These are phyloP conservation scores for Steinernema feltiae DNA, from an alignment of 1,140 invertebrate species.

Conservation along the genomic window DNA sequence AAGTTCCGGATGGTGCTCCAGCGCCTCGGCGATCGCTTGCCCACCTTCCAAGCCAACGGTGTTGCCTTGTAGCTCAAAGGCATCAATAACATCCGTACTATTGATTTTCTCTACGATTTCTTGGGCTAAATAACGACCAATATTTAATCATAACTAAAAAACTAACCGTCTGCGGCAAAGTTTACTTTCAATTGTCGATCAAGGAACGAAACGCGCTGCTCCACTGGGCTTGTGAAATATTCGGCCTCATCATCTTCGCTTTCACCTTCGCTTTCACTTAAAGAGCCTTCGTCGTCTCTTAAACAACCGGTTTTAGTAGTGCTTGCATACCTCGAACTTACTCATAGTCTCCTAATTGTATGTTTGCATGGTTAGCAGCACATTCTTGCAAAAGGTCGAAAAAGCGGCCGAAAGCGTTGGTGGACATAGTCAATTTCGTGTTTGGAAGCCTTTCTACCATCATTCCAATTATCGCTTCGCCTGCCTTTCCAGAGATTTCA, in stretches of 20 bases:
- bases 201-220: conserved; percentile 12
- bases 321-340: too few relatives aligned
- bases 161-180: not conserved
- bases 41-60: conserved; percentile 32
- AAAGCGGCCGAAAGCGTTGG: conserved; percentile 14
- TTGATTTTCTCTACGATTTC: conserved; percentile 15
- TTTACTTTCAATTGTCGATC: conserved; percentile 17
- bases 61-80: conserved; percentile 28
- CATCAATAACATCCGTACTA: not conserved
- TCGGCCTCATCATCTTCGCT: not conserved
- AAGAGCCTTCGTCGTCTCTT: not conserved
- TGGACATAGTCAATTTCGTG: not conserved
- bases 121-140: not conserved
- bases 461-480: not conserved
- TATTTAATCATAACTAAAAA: not conserved
- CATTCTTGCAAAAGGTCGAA: not conserved
- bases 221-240: too few relatives aligned
- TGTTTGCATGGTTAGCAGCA: not conserved
- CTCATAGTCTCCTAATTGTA: not conserved
- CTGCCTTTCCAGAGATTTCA: not conserved
- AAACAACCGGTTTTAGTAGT: too few relatives aligned
- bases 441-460: not conserved
- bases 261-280: not conserved
- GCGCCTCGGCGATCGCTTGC: conserved; percentile 22
- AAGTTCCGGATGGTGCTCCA: conserved; percentile 26